phyloP scores from a whole-genome alignment of 2,888 invertebrate genomes.

The Aspidiotus destructor region DNA sequence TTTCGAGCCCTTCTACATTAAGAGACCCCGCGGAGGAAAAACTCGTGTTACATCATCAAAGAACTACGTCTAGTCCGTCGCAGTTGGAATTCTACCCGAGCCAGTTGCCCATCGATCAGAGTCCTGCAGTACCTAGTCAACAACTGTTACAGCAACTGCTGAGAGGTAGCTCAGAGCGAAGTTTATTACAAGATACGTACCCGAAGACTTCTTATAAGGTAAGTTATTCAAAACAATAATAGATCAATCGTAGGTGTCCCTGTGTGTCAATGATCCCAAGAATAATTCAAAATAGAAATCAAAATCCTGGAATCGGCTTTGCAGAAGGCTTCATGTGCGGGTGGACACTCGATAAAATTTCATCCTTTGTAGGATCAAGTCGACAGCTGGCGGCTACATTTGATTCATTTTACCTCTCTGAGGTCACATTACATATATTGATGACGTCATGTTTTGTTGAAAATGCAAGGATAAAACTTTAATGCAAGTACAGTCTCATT shows the following conservation, averaged over 20 bases:
- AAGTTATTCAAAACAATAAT: not conserved
- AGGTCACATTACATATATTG: too few relatives aligned
- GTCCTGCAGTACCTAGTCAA: conserved; percentile 48
- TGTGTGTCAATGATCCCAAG: not conserved
- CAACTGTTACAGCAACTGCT: conserved; percentile 67
- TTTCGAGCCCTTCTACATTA: conserved; percentile 22
- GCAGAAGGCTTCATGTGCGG: too few relatives aligned
- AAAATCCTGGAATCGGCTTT: too few relatives aligned
- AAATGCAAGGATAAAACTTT: too few relatives aligned
- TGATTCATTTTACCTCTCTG: too few relatives aligned
- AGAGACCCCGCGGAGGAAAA: conserved; percentile 39
- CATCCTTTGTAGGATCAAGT: too few relatives aligned
- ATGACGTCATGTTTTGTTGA: too few relatives aligned
- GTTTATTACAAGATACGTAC: conserved; percentile 23
- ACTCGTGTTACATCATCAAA: conserved; percentile 55
- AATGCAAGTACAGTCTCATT: too few relatives aligned
- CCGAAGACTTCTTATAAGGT: conserved; percentile 21
- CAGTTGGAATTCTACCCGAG: conserved; percentile 54
- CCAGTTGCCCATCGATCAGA: conserved; percentile 7
- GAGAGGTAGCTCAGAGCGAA: conserved; percentile 67
- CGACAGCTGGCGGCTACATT: too few relatives aligned
- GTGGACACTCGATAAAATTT: too few relatives aligned
- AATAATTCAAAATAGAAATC: not conserved
- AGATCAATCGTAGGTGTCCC: not conserved
- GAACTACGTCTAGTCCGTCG: conserved; percentile 70